Conservation (phyloP, 2,797 vertebrate genomes). For the Peromyscus melanophrys region DNA sequence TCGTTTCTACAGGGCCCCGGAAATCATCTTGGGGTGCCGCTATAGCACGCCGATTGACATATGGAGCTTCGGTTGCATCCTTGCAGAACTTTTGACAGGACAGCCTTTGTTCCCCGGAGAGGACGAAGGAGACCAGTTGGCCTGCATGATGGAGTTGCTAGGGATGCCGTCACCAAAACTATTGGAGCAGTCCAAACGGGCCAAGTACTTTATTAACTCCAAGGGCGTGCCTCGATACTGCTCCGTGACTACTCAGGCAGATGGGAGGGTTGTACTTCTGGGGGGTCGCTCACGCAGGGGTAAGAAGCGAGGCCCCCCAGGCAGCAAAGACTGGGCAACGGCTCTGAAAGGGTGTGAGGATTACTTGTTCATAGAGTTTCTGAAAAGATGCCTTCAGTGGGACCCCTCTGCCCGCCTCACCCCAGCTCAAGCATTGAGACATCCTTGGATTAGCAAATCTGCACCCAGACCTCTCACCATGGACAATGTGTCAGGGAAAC, state of each 20-base stretch:
- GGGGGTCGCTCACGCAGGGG: conserved; percentile 96
- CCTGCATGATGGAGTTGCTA: conserved; percentile 98
- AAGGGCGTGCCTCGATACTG: conserved; percentile 99
- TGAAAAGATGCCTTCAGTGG: conserved; percentile 98
- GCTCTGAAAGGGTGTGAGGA: conserved; percentile 98
- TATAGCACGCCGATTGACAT: conserved; percentile 99
- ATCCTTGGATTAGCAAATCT: conserved; percentile 97
- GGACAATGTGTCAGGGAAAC: conserved; percentile 93
- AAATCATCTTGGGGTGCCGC: conserved; percentile 96
- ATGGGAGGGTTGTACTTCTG: conserved; percentile 93
- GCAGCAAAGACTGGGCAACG: conserved; percentile 96
- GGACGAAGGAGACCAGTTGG: conserved; percentile 97
- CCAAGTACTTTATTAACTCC: conserved; percentile 98
- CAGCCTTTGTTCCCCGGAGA: conserved; percentile 98
- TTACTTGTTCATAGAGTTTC: conserved; percentile 96
- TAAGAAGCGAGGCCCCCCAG: conserved; percentile 95
- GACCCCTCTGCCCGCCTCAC: conserved; percentile 95
- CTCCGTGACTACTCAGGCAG: conserved; percentile 92
- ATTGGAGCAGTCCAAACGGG: conserved; percentile 96
- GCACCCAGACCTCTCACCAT: conserved; percentile 91
- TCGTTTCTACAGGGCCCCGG: conserved; percentile 97
- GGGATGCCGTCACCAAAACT: conserved; percentile 97
- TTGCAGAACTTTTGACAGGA: conserved; percentile 97
- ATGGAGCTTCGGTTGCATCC: conserved; percentile 99
- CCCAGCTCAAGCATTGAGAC: conserved; percentile 95